A percentile compares a stretch with the other conserved stretches of the same genome.
These are phyloP conservation scores for Elachura formosa DNA, from an alignment of 2,113 vertebrate genomes.

Conservation along the genomic window DNA sequence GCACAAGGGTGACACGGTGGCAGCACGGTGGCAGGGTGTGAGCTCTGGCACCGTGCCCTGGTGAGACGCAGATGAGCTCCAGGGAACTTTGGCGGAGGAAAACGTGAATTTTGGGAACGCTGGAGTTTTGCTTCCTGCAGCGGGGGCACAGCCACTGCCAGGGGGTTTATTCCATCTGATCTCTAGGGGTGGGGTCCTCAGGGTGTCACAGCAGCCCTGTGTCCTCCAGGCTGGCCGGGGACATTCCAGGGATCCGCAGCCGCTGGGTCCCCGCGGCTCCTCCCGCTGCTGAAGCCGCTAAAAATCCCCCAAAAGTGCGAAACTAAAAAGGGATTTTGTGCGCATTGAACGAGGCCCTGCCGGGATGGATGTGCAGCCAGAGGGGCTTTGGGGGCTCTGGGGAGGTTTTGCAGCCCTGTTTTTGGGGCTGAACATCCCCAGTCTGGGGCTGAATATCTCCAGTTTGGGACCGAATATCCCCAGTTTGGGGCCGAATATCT, in stretches of 20 bases:
- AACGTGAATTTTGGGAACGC: fast-evolving
- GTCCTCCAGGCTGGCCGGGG: neutral
- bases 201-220: fast-evolving
- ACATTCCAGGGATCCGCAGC: neutral
- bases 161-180: neutral
- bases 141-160: fast-evolving
- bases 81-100: neutral
- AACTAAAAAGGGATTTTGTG: neutral
- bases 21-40: neutral
- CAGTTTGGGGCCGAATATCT: neutral
- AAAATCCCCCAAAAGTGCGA: neutral
- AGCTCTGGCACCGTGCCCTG: fast-evolving
- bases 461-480: neutral
- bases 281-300: neutral
- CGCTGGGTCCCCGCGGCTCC: neutral
- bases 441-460: neutral
- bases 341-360: neutral
- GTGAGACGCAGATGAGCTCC: neutral
- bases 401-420: fast-evolving
- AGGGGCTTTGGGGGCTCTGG: neutral
- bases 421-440: too few species aligned
- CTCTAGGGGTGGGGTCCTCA: neutral
- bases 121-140: neutral
- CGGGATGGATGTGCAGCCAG: fast-evolving
- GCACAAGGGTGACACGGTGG: neutral